Evolutionary conservation across 2,797 vertebrate species (phyloP).

Genomic region (Furcifer pardalis): DNA sequence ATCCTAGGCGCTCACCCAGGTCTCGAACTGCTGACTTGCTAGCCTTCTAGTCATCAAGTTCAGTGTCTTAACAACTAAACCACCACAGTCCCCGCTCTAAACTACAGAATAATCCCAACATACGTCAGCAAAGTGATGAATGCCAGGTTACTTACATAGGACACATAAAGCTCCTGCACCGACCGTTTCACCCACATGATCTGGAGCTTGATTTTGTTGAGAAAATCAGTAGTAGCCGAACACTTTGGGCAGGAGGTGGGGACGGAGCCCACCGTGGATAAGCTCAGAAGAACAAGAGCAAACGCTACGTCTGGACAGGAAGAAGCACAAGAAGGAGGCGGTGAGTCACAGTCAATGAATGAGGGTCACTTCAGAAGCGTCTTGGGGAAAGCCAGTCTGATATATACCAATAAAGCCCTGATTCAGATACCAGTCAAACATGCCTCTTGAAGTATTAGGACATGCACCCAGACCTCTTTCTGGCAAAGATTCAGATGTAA

Average conservation of each 20-base stretch:
- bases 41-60: too few species aligned
- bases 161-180: conserved; percentile 44
- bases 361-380: fast-evolving
- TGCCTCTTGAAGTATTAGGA: too few species aligned
- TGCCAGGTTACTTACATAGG: conserved; percentile 63
- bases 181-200: conserved; percentile 40
- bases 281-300: conserved; percentile 58
- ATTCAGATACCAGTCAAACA: too few species aligned
- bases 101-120: not conserved
- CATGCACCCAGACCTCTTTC: too few species aligned
- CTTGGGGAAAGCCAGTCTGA: not conserved
- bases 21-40: too few species aligned
- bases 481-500: too few species aligned
- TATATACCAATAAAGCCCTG: too few species aligned
- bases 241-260: not conserved
- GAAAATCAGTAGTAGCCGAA: not conserved
- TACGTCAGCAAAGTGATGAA: too few species aligned
- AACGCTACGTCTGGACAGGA: conserved; percentile 56
- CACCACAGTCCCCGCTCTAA: too few species aligned
- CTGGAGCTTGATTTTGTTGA: not conserved
- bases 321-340: not conserved
- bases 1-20: too few species aligned
- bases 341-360: fast-evolving
- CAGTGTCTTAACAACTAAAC: too few species aligned
- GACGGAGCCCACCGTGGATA: not conserved